A percentile compares a stretch with the other conserved stretches of the same genome.
Evolutionary conservation across 2,113 vertebrate genomes (phyloP).

Genomic region (Caloenas nicobarica): DNA sequence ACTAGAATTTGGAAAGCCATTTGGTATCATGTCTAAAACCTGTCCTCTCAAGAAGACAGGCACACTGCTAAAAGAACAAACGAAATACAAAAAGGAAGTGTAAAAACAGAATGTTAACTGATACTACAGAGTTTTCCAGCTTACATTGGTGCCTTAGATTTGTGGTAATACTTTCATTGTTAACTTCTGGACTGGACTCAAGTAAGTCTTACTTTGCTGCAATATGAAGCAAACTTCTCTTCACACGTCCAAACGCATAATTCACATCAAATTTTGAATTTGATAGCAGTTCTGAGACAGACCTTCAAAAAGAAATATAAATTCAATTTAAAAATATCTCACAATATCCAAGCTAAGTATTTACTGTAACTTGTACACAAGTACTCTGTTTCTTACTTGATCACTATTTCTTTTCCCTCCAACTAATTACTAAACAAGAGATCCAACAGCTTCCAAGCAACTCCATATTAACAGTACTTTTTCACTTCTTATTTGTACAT

Average conservation of each 20-base stretch:
- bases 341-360: not conserved
- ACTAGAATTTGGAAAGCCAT: not conserved
- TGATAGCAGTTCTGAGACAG: slow-evolving; percentile 93
- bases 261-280: slow-evolving; percentile 99
- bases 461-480: not conserved
- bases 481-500: not conserved
- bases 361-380: not conserved
- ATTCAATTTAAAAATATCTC: not conserved
- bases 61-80: not conserved
- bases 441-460: not conserved
- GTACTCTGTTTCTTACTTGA: not conserved
- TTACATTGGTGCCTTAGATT: slow-evolving; percentile 65
- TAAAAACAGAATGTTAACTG: slow-evolving; percentile 30
- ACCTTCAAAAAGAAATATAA: slow-evolving; percentile 75
- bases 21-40: not conserved
- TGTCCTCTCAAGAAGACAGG: not conserved
- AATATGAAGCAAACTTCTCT: slow-evolving; percentile 98
- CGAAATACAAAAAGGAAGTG: not conserved
- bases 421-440: not conserved
- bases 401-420: not conserved
- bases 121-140: slow-evolving; percentile 52
- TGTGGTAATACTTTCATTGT: slow-evolving; percentile 57
- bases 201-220: slow-evolving; percentile 93
- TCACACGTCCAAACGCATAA: slow-evolving; percentile 97
- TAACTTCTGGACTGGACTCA: slow-evolving; percentile 50